Percentiles rank a stretch among this genome's conserved stretches.
Evolutionary conservation across 1,140 invertebrate species (phyloP).

Genomic region (Apis mellifera): Amel_HAv3.1 CM009933.2:1494001-1494500

Average conservation of each 20-base stretch:
- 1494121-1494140: not conserved
- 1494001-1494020: slow-evolving; percentile 62
- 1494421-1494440: slow-evolving; percentile 77
- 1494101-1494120: not conserved
- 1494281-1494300: not conserved
- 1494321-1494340: not conserved
- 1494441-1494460: slow-evolving; percentile 77
- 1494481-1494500: slow-evolving; percentile 73
- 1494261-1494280: too few relatives aligned
- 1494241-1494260: too few relatives aligned
- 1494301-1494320: not conserved
- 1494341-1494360: not conserved
- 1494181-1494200: too few relatives aligned
- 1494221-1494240: too few relatives aligned
- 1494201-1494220: too few relatives aligned
- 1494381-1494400: slow-evolving; percentile 68
- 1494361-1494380: slow-evolving; percentile 38
- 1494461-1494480: slow-evolving; percentile 72
- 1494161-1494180: too few relatives aligned
- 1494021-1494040: slow-evolving; percentile 28
- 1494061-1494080: slow-evolving; percentile 52
- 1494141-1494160: not conserved
- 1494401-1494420: slow-evolving; percentile 70
- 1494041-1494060: slow-evolving; percentile 58
- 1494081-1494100: not conserved